Conservation (phyloP, 2,113 vertebrate genomes). For the Todiramphus saurophagus region DNA sequence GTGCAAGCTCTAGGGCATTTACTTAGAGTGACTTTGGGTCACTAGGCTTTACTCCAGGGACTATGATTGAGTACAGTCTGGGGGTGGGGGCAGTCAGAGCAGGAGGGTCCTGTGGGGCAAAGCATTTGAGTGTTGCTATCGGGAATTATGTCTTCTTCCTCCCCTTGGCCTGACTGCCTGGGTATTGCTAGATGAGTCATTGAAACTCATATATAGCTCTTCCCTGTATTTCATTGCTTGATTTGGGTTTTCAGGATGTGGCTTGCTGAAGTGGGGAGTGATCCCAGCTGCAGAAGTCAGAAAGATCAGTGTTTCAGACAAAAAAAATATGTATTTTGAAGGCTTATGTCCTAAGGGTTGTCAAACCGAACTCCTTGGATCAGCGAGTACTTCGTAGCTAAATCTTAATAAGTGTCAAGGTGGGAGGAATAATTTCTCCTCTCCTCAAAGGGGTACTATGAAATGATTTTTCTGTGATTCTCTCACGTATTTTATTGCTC, state of each 20-base stretch:
- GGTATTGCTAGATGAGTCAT: neutral
- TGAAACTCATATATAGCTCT: neutral
- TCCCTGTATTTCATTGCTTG: neutral
- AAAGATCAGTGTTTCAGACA: neutral
- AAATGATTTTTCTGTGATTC: neutral
- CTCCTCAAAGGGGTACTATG: neutral
- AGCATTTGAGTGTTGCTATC: neutral
- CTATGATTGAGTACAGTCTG: neutral
- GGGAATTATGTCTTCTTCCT: neutral
- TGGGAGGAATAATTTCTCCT: neutral
- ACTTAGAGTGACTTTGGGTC: neutral
- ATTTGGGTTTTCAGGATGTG: neutral
- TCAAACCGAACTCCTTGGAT: neutral
- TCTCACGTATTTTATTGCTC: neutral
- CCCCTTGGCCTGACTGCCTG: neutral
- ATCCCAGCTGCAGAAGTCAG: neutral
- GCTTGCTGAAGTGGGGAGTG: neutral
- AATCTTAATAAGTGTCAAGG: neutral
- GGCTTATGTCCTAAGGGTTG: neutral
- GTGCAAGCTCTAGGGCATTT: rapidly evolving
- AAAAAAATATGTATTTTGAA: neutral
- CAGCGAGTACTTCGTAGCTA: neutral
- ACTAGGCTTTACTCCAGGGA: neutral
- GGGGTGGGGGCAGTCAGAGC: neutral
- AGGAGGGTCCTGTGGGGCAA: neutral